Evolutionary conservation across 2,113 vertebrate genomes (phyloP).

Genomic region (Furnarius figulus): DNA sequence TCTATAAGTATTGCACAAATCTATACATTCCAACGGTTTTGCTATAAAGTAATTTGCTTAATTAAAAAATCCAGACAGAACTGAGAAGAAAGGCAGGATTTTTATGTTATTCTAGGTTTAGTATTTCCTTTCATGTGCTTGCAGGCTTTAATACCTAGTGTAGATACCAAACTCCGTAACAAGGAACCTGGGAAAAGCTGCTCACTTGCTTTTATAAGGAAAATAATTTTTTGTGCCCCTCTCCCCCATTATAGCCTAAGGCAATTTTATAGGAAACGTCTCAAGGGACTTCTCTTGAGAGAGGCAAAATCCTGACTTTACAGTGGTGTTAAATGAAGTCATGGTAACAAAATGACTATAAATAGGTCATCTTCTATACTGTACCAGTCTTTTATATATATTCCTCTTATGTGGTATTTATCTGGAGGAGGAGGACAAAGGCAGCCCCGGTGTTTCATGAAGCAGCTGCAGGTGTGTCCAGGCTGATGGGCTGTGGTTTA

Average conservation of each 20-base stretch:
- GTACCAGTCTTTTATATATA: not conserved
- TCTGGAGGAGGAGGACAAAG: not conserved
- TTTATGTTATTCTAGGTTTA: not conserved
- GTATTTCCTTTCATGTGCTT: not conserved
- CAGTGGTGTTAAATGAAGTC: not conserved
- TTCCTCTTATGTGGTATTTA: not conserved
- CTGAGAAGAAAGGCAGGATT: not conserved
- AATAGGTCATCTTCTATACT: not conserved
- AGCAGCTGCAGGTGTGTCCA: accelerated
- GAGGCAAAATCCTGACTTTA: not conserved
- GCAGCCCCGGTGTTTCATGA: not conserved
- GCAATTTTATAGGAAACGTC: not conserved
- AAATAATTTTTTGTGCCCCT: not conserved
- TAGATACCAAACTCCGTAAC: not conserved
- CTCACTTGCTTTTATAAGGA: not conserved
- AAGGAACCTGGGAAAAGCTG: constrained; percentile 14
- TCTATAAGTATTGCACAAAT: not conserved
- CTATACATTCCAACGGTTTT: not conserved
- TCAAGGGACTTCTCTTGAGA: not conserved
- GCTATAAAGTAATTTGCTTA: not conserved
- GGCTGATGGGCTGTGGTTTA: not conserved
- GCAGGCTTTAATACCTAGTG: not conserved
- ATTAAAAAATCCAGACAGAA: not conserved
- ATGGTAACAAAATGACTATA: not conserved
- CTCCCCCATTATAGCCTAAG: not conserved